phyloP scores from a whole-genome alignment of 1,140 invertebrate species.

The Octopus sinensis region DNA sequence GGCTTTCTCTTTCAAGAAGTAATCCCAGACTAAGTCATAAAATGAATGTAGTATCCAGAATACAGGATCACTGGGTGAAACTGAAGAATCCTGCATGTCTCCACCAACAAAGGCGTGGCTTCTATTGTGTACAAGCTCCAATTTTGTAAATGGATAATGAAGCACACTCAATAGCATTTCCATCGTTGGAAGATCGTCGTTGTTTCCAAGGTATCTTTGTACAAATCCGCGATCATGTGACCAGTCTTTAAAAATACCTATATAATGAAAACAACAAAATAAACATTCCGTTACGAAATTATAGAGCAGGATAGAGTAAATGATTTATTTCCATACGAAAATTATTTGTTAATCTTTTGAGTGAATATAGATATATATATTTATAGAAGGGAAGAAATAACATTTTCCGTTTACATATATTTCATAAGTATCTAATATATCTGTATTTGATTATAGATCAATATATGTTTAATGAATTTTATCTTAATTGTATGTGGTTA shows the following conservation, averaged over 20 bases:
- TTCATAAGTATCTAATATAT: too few relatives aligned
- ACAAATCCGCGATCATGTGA: constrained; percentile 22
- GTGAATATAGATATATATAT: too few relatives aligned
- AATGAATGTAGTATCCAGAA: constrained; percentile 59
- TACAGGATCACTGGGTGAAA: constrained; percentile 54
- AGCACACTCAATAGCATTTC: constrained; percentile 26
- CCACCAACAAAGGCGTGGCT: constrained; percentile 48
- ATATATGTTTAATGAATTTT: too few relatives aligned
- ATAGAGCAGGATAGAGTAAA: too few relatives aligned
- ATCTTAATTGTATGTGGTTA: background rate
- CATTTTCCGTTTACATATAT: too few relatives aligned
- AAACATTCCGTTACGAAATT: too few relatives aligned
- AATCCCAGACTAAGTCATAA: constrained; percentile 39
- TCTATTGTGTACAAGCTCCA: constrained; percentile 45
- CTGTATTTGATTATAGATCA: too few relatives aligned
- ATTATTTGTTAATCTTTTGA: background rate
- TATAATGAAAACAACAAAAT: background rate
- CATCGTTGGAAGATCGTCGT: background rate
- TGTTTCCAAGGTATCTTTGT: constrained; percentile 18
- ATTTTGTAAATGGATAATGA: constrained; percentile 25
- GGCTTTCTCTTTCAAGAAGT: background rate
- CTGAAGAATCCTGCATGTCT: constrained; percentile 43
- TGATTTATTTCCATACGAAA: background rate
- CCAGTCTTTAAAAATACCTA: constrained; percentile 18
- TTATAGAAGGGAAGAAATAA: too few relatives aligned